Conservation (phyloP, 2,888 invertebrate species). For the Stenotaenia linearis region DNA sequence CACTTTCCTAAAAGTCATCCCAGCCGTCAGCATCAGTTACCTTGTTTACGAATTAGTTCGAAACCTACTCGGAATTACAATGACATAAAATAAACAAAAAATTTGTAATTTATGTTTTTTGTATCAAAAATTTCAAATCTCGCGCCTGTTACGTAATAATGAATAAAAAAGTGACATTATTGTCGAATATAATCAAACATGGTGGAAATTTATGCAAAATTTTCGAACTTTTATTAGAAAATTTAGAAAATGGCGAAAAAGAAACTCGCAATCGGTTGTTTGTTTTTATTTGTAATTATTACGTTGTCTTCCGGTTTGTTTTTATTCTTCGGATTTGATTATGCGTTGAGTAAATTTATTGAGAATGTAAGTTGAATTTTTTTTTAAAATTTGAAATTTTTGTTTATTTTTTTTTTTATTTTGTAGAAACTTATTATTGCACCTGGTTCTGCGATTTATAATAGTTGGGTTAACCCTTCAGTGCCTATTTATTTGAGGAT, state of each 20-base stretch:
- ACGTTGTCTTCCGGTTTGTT: background rate
- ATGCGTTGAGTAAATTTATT: background rate
- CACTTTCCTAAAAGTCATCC: background rate
- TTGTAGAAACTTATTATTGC: background rate
- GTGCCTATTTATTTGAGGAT: slow-evolving; percentile 36
- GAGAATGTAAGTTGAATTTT: background rate
- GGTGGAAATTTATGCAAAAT: too few relatives aligned
- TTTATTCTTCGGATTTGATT: background rate
- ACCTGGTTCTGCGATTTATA: background rate
- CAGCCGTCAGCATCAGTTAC: background rate
- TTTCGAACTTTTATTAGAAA: too few relatives aligned
- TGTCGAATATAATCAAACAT: too few relatives aligned
- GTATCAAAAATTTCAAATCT: too few relatives aligned
- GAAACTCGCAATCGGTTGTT: background rate
- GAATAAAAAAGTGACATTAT: too few relatives aligned
- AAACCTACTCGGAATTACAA: background rate
- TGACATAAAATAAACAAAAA: background rate
- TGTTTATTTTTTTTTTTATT: background rate
- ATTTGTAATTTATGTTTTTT: too few relatives aligned
- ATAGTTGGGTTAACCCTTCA: background rate
- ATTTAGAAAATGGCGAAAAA: background rate
- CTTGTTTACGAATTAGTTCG: background rate
- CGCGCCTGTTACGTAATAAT: too few relatives aligned
- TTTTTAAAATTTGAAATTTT: background rate
- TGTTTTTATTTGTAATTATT: background rate